phyloP scores from a whole-genome alignment of 2,113 vertebrate species.

The Chiloscyllium plagiosum region DNA sequence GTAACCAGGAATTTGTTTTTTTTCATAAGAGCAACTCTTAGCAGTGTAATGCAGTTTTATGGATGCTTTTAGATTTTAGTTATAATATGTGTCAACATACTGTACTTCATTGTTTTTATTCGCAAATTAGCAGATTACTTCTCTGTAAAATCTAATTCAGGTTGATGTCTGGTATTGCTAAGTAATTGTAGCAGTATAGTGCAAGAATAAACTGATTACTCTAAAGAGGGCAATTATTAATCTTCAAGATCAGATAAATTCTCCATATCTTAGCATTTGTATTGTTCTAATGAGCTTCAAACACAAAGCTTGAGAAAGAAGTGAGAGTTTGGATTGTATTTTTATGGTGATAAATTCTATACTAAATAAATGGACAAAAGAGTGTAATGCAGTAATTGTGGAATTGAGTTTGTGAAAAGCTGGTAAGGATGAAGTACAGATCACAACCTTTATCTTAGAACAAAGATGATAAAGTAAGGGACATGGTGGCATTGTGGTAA shows the following conservation, averaged over 20 bases:
- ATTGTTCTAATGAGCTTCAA: not conserved
- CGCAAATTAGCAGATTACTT: not conserved
- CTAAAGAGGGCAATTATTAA: not conserved
- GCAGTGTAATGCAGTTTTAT: not conserved
- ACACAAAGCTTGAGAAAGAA: not conserved
- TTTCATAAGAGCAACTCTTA: not conserved
- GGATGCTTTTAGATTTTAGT: not conserved
- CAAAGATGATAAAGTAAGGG: not conserved
- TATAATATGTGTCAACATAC: not conserved
- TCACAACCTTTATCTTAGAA: not conserved
- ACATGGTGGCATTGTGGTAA: no score
- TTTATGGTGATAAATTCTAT: not conserved
- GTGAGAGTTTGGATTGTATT: not conserved
- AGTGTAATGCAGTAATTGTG: not conserved
- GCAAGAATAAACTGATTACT: not conserved
- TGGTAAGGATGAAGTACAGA: not conserved
- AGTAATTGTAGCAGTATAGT: not conserved
- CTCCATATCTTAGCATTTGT: not conserved
- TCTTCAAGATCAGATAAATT: conserved; percentile 6
- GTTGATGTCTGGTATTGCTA: not conserved
- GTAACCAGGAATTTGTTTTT: not conserved
- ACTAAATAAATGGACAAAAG: not conserved
- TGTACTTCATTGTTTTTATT: not conserved
- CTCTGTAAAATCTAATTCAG: not conserved
- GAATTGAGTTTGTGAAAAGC: not conserved